phyloP scores from a whole-genome alignment of 2,888 invertebrate genomes.

The Aproaerema taeniolella region DNA sequence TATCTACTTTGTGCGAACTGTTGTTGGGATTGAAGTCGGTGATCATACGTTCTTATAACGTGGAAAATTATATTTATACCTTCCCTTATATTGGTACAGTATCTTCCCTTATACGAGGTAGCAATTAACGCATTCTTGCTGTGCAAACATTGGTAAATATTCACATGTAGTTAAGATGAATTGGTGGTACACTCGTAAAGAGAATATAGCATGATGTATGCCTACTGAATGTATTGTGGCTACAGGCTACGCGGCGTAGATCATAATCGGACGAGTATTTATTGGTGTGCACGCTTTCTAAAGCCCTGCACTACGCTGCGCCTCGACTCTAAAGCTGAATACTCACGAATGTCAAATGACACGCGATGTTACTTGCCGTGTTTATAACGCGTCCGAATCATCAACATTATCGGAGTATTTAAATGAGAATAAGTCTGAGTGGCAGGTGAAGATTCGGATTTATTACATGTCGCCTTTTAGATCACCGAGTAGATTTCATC shows the following conservation, averaged over 20 bases:
- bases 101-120: no score
- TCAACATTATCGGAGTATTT: slow-evolving; percentile 31
- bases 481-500: slow-evolving; percentile 6
- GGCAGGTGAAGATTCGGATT: slow-evolving; percentile 42
- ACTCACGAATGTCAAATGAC: slow-evolving; percentile 54
- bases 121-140: no score
- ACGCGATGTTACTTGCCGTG: slow-evolving; percentile 43
- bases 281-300: slow-evolving; percentile 69
- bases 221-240: slow-evolving; percentile 44
- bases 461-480: slow-evolving; percentile 33
- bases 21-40: no score
- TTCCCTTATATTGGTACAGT: no score
- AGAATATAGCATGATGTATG: slow-evolving; percentile 17
- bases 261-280: slow-evolving; percentile 74
- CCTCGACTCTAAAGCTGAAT: slow-evolving; percentile 36
- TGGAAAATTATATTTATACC: no score
- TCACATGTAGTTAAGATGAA: slow-evolving; percentile 21
- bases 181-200: slow-evolving; percentile 15
- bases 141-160: no score
- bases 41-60: no score
- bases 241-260: slow-evolving; percentile 74
- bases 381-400: slow-evolving; percentile 38
- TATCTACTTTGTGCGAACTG: no score
- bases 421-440: slow-evolving; percentile 34
- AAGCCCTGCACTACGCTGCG: slow-evolving; percentile 30